A percentile compares a stretch with the other conserved stretches of the same genome.
Conservation (phyloP, 2,888 invertebrate genomes). For the Scotopteryx bipunctaria region DNA sequence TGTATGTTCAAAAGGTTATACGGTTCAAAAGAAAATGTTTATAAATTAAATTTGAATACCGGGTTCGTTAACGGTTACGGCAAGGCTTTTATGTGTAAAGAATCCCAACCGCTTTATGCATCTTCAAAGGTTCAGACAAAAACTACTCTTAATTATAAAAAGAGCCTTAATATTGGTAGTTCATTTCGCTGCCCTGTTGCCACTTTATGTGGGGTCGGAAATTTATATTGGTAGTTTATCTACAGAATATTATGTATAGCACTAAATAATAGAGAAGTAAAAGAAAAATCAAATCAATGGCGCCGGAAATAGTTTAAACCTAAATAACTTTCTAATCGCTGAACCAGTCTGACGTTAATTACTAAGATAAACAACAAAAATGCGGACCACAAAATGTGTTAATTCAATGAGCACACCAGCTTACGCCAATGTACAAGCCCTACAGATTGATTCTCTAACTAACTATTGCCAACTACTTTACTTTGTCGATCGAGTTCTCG, state of each 20-base stretch:
- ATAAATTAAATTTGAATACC: constrained; percentile 70
- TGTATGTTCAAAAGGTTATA: constrained; percentile 42
- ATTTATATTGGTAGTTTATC: too few relatives aligned
- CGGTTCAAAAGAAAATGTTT: constrained; percentile 62
- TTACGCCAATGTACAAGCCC: constrained; percentile 45
- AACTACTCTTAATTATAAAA: too few relatives aligned
- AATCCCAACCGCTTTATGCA: background rate
- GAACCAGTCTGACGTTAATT: constrained; percentile 32
- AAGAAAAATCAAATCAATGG: background rate
- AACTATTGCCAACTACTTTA: background rate
- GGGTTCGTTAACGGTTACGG: constrained; percentile 65
- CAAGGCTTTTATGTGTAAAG: constrained; percentile 23
- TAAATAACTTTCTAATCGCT: constrained; percentile 48
- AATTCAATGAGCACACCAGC: constrained; percentile 40
- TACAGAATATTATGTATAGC: too few relatives aligned
- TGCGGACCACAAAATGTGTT: constrained; percentile 38
- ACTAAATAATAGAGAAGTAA: background rate
- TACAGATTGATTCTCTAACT: constrained; percentile 18
- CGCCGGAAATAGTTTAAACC: constrained; percentile 8
- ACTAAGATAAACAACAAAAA: constrained; percentile 34
- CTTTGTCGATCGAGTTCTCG: too few relatives aligned
- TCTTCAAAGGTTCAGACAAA: too few relatives aligned
- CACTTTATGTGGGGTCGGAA: too few relatives aligned
- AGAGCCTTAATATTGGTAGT: too few relatives aligned
- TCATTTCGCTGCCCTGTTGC: too few relatives aligned